These are phyloP conservation scores for Exocentrus adspersus DNA, from an alignment of 2,888 invertebrate species.

Conservation along the genomic window DNA sequence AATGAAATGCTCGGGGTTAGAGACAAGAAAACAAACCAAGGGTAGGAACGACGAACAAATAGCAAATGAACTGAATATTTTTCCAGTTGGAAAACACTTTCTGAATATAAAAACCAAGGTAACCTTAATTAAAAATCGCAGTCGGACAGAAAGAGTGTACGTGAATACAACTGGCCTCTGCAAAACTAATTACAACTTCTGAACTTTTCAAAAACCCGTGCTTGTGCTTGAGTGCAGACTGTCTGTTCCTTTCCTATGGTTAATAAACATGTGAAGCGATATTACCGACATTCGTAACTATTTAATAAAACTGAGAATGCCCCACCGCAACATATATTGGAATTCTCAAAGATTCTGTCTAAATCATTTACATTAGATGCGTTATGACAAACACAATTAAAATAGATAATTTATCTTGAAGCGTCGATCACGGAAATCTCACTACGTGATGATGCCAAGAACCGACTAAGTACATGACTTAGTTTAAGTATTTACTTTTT, in stretches of 20 bases:
- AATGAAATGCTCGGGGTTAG: conserved; percentile 49
- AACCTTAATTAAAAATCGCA: conserved; percentile 64
- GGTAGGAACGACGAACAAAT: conserved; percentile 57
- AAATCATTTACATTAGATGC: too few relatives aligned
- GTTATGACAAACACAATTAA: too few relatives aligned
- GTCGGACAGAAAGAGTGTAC: conserved; percentile 59
- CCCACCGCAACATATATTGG: background rate
- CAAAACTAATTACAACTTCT: conserved; percentile 62
- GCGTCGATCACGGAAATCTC: too few relatives aligned
- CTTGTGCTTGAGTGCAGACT: conserved; percentile 54
- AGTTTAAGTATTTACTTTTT: too few relatives aligned
- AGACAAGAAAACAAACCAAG: conserved; percentile 61
- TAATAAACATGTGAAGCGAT: conserved; percentile 40
- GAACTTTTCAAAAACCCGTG: conserved; percentile 60
- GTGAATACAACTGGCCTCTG: conserved; percentile 56
- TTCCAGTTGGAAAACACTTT: conserved; percentile 62
- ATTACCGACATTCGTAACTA: conserved; percentile 23
- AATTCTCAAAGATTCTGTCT: background rate
- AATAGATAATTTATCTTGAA: too few relatives aligned
- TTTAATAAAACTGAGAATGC: conserved; percentile 18
- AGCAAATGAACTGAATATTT: conserved; percentile 63
- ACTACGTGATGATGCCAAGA: too few relatives aligned
- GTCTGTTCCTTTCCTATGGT: conserved; percentile 44
- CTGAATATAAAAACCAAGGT: conserved; percentile 61
- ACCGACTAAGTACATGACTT: too few relatives aligned